These are phyloP conservation scores for Brachionus rotundiformis DNA, from an alignment of 1,140 invertebrate species.

Conservation along the genomic window DNA sequence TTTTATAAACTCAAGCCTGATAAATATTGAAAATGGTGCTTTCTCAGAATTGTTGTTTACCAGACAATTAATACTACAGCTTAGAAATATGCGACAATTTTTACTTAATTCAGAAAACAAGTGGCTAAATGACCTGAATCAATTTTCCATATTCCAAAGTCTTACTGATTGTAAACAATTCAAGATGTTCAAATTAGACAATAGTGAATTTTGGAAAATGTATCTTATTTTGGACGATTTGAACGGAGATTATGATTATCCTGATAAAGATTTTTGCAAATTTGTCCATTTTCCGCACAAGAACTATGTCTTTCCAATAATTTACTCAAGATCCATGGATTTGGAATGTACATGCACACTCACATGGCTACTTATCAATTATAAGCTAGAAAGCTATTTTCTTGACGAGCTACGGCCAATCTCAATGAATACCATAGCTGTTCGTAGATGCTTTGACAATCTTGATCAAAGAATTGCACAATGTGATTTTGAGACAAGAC, in stretches of 20 bases:
- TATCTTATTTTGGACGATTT: constrained; percentile 2
- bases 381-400: neutral
- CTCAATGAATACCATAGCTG: neutral
- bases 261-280: neutral
- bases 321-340: neutral
- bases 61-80: too few relatives aligned
- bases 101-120: too few relatives aligned
- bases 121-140: too few relatives aligned
- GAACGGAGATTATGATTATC: neutral
- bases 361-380: neutral
- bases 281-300: neutral
- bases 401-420: neutral
- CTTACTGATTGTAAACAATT: neutral
- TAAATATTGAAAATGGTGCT: too few relatives aligned
- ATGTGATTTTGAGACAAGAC: neutral
- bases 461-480: neutral
- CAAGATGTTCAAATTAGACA: neutral
- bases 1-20: too few relatives aligned
- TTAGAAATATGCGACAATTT: too few relatives aligned
- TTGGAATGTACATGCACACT: neutral
- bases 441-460: neutral
- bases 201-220: neutral
- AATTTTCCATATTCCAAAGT: neutral
- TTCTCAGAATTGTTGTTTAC: too few relatives aligned
- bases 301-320: constrained; percentile 26